Evolutionary conservation across 2,888 invertebrate species (phyloP), one percentile per base, ranked within the genome.

Genomic region (Eristalis pertinax): DNA sequence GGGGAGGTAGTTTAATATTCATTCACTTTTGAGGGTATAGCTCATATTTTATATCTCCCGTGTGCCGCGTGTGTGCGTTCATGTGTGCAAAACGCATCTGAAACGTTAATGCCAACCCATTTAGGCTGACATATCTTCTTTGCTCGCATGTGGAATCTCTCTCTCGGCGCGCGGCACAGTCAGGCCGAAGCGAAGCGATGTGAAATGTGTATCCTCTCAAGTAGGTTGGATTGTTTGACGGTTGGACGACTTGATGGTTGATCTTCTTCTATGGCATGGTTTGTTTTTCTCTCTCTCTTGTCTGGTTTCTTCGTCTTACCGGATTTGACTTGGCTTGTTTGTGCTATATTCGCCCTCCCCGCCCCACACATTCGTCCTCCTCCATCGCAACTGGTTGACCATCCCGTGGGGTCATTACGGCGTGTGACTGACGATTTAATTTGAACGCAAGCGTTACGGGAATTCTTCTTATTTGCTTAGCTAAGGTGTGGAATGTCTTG

Each of bases 81-180:
- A 29, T 26, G 50, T 24, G 70, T 60, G 64, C 69, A 73, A 82
- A 81, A 85, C 81, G 85, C 85, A 81, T 85, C 85, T 50, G 82
- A 85, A 77, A 77, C 82, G 63, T 77, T 85, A 85, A 81, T 81
- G 64, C 82, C 77, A 85, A 82, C 82, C 81, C 77, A 85, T 79
- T 85, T 85, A 41, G 41, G 43, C 72, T 80, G 76, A 64, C 73
- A 80, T 76, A 80, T 63, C 26, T 60, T 26, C 26, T 3, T 68
- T 67, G 63, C 68, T 24, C 62, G 26, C 41, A 68, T n/a, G 41
- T 73, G n/a, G n/a, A 43, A n/a, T n/a, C 10, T 43, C 41, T 29
- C 35, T 32, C 32, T 19, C 13, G 2, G 5, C 56, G 22, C n/a
- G n/a, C n/a, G n/a, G n/a, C n/a, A n/a, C n/a, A n/a, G n/a, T n/a